Conservation (phyloP, 2,888 invertebrate species). For the Lasioglossum villosulum region DNA sequence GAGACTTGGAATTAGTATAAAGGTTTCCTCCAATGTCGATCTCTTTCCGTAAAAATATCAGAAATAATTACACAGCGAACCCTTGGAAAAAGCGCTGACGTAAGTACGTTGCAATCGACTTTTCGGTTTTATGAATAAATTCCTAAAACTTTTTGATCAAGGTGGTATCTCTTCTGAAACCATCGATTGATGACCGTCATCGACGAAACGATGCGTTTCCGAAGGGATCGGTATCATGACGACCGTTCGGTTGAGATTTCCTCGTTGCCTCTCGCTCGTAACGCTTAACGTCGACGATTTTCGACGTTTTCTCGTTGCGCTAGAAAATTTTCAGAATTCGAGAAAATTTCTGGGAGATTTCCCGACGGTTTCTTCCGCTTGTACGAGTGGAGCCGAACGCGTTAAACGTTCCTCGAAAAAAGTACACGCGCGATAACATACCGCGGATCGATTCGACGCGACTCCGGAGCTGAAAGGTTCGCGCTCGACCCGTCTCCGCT, state of each 20-base stretch:
- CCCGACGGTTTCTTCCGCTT: not conserved
- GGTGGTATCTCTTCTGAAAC: no score
- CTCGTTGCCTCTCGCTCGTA: constrained; percentile 19
- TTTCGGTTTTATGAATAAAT: no score
- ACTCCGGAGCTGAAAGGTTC: constrained; percentile 12
- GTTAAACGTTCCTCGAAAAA: constrained; percentile 18
- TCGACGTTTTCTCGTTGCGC: not conserved
- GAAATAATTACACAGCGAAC: not conserved
- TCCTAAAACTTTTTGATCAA: no score
- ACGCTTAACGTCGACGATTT: constrained; percentile 39
- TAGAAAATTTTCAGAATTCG: constrained; percentile 29
- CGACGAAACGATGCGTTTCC: constrained; percentile 12
- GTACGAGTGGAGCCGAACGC: no score
- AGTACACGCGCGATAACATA: constrained; percentile 15
- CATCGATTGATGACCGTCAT: not conserved
- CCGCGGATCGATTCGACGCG: constrained; percentile 34
- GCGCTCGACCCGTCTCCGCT: constrained; percentile 27
- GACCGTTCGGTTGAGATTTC: constrained; percentile 6
- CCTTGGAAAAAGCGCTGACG: no score
- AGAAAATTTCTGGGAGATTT: not conserved
- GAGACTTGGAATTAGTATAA: not conserved
- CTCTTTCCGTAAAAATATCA: not conserved
- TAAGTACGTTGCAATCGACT: no score
- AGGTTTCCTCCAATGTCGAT: no score
- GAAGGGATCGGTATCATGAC: not conserved